These are phyloP conservation scores for Sitophilus oryzae DNA, from an alignment of 1,140 invertebrate species.

Conservation along the genomic window DNA sequence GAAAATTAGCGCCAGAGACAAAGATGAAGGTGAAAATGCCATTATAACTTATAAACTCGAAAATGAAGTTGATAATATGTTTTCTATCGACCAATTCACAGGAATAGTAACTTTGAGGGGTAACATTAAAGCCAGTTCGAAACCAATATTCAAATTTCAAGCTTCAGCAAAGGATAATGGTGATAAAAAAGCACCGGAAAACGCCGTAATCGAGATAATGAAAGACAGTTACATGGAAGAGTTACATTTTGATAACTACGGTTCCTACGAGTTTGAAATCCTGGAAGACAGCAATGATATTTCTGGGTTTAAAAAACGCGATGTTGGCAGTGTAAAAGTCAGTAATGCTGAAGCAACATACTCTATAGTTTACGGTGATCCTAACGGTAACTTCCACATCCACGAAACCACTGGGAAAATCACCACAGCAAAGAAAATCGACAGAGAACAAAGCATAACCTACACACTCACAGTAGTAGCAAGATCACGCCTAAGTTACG, in stretches of 20 bases:
- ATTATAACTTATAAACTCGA: slow-evolving; percentile 70
- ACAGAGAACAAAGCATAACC: slow-evolving; percentile 71
- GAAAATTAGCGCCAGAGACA: slow-evolving; percentile 69
- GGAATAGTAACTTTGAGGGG: slow-evolving; percentile 66
- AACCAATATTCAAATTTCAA: slow-evolving; percentile 63
- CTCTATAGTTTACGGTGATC: slow-evolving; percentile 78
- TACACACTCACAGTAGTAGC: slow-evolving; percentile 78
- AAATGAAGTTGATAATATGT: slow-evolving; percentile 69
- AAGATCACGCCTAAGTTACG: slow-evolving; percentile 58
- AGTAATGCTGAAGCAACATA: slow-evolving; percentile 57
- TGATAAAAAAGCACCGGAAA: slow-evolving; percentile 59
- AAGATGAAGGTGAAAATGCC: slow-evolving; percentile 77
- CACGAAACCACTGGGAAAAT: slow-evolving; percentile 74
- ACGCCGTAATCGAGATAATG: slow-evolving; percentile 77
- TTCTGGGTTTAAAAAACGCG: slow-evolving; percentile 49
- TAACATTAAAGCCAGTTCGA: slow-evolving; percentile 55
- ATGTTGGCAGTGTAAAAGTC: slow-evolving; percentile 72
- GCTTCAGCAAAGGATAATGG: slow-evolving; percentile 76
- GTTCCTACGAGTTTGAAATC: slow-evolving; percentile 74
- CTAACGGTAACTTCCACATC: slow-evolving; percentile 70
- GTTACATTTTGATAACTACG: slow-evolving; percentile 65
- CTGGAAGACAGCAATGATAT: slow-evolving; percentile 68
- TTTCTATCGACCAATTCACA: slow-evolving; percentile 68
- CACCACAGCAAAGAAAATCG: slow-evolving; percentile 70
- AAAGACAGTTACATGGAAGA: slow-evolving; percentile 62